phyloP scores from a whole-genome alignment of 2,113 vertebrate species.

The Crotalus helleri region DNA sequence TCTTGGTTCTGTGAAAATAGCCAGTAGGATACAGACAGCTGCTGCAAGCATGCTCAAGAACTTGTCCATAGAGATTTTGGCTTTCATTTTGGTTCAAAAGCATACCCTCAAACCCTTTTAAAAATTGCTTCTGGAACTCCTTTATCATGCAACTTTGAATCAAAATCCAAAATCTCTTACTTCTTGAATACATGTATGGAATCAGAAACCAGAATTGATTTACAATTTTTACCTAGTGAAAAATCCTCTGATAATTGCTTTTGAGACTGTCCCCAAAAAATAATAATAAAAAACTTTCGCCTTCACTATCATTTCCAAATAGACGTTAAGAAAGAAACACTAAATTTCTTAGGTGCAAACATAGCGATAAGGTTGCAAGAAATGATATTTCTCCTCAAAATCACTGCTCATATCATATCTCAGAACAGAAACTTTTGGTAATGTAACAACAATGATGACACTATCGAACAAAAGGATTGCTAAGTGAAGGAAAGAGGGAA shows the following conservation, averaged over 20 bases:
- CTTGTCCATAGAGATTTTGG: not conserved
- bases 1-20: not conserved
- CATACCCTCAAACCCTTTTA: not conserved
- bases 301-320: not conserved
- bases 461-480: not conserved
- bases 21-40: not conserved
- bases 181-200: not conserved
- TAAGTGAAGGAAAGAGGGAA: not conserved
- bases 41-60: not conserved
- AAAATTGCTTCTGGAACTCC: not conserved
- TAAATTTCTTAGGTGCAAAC: not conserved
- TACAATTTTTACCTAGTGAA: not conserved
- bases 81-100: not conserved
- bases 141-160: not conserved
- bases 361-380: not conserved
- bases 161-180: not conserved
- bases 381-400: not conserved
- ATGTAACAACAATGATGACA: not conserved
- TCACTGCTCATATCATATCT: not conserved
- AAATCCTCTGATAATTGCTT: not conserved
- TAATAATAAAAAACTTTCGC: not conserved
- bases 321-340: not conserved
- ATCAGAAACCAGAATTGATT: not conserved
- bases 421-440: not conserved
- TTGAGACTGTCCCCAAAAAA: not conserved